Base-by-base conservation (phyloP, 2,113 vertebrate genomes). In the Taxidea taxus region DNA sequence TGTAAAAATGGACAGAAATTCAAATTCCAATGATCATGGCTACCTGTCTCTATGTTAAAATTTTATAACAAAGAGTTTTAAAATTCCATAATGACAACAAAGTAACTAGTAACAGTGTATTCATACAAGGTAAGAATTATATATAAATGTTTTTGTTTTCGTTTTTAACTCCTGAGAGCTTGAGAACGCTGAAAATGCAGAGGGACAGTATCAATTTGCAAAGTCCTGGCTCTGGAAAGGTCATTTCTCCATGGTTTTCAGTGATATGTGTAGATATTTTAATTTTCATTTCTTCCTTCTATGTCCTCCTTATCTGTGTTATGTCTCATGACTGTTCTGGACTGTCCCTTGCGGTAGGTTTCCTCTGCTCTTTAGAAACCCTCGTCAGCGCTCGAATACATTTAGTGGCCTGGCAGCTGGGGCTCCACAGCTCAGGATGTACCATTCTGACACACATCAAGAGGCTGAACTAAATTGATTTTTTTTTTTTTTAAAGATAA, bases 231-330 rank as follows among this genome's bases (percentile, higher is more conserved):
- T 83, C 54, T 82, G 93, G 42, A 94, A 98, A 98, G 97, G 99
- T 99, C 99, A 99, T 99, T 99, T 99, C 99, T 99, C 99, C 99
- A 98, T 95, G 97, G 98, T 98, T 98, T 96, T 98, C 98, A 98
- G 96, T 99, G 98, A 98, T 97, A 98, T 99, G 99, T 99, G 99
- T 99, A 99, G 99, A 99, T 99, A 99, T 99, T 99, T 99, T 99
- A 99, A 99, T 99, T 99, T 99, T 99, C 99, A 99, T 99, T 99
- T 99, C 99, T 99, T 99, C 99, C 99, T 99, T 99, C 99, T 99
- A 99, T 99, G 99, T 99, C 99, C 99, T 99, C 99, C 99, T 99
- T 99, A 99, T 99, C 99, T 99, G 98, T 99, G 99, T 99, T 99
- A 98, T 99, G 99, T 99, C 99, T 99, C 99, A 99, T 99, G 99